Evolutionary conservation across 2,888 invertebrate species (phyloP).

Genomic region (Apodemia zela): DNA sequence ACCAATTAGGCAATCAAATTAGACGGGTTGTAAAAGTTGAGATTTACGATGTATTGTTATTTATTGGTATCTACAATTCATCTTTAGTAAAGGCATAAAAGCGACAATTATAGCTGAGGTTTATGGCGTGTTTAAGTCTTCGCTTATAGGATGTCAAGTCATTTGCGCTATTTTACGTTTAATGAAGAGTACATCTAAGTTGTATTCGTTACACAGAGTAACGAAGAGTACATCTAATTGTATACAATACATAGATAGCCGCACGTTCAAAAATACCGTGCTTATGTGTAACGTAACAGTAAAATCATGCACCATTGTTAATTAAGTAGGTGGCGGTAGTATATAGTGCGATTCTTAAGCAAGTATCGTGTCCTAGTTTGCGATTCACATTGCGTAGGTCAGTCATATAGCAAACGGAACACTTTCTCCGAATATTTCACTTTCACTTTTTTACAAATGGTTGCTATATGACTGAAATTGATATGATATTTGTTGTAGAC

Average conservation of each 20-base stretch:
- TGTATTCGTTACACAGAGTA: background rate
- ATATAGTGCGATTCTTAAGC: conserved; percentile 26
- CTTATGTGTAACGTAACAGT: background rate
- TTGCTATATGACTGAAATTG: no score
- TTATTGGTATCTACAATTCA: no score
- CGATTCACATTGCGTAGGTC: conserved; percentile 68
- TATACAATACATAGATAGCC: background rate
- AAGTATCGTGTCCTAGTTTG: conserved; percentile 57
- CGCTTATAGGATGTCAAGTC: no score
- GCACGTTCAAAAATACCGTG: background rate
- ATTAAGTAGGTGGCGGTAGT: conserved; percentile 22
- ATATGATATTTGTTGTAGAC: no score
- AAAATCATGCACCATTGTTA: conserved; percentile 18
- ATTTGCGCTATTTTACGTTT: no score
- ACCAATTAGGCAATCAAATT: no score
- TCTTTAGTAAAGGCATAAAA: no score
- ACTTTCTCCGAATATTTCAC: conserved; percentile 66
- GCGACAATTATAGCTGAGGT: no score
- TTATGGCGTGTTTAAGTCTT: no score
- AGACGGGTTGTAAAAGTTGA: no score
- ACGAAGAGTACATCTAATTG: no score
- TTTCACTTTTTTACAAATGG: conserved; percentile 39
- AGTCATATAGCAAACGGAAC: conserved; percentile 48
- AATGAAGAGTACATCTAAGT: background rate
- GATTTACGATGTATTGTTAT: no score